Percentiles rank a stretch among this genome's conserved stretches.
phyloP scores from a whole-genome alignment of 2,113 vertebrate genomes.

The Sinocyclocheilus rhinocerous region DNA sequence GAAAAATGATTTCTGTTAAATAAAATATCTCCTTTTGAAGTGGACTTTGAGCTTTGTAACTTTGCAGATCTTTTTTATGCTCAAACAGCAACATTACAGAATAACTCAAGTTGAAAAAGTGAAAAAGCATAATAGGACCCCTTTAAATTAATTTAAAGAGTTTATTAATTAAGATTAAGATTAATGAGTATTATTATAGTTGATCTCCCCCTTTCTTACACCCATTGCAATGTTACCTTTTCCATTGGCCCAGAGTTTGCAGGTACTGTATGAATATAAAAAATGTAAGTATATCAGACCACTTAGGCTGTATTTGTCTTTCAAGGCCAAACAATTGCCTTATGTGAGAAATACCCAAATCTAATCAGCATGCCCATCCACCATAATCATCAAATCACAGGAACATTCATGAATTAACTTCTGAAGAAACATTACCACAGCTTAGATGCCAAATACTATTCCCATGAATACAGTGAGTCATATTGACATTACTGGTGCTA shows the following conservation, averaged over 20 bases:
- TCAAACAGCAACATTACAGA: too few species aligned
- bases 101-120: too few species aligned
- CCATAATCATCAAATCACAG: neutral
- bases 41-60: too few species aligned
- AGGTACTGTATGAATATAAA: neutral
- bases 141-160: neutral
- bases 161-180: too few species aligned
- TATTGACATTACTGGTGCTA: neutral
- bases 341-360: neutral
- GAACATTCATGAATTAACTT: neutral
- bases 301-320: neutral
- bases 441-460: neutral
- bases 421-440: neutral
- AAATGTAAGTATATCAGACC: neutral
- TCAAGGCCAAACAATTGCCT: neutral
- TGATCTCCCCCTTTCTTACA: neutral
- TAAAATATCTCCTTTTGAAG: too few species aligned
- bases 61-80: too few species aligned
- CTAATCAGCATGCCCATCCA: neutral
- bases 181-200: neutral
- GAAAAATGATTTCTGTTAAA: too few species aligned
- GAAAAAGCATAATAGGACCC: too few species aligned
- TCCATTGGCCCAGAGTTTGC: neutral
- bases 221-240: neutral
- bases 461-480: neutral